phyloP scores from a whole-genome alignment of 2,797 vertebrate genomes.

The Sebastolobus alascanus region DNA sequence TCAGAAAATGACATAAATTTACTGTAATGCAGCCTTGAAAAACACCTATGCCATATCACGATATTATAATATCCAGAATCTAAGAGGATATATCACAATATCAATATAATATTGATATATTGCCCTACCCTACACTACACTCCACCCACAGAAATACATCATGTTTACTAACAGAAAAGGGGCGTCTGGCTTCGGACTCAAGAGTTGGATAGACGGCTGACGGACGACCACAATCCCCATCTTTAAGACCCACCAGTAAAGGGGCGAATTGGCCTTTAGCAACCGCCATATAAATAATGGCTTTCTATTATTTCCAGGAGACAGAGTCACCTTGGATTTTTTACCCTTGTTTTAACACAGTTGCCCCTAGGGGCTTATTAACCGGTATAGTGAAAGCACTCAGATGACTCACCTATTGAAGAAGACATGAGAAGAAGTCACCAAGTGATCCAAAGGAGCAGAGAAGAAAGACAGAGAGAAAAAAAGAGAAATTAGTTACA shows the following conservation, averaged over 20 bases:
- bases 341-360: slow-evolving; percentile 25
- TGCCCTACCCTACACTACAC: too few relatives aligned
- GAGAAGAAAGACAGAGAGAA: slow-evolving; percentile 27
- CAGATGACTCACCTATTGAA: slow-evolving; percentile 80
- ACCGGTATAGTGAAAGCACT: slow-evolving; percentile 13
- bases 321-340: slow-evolving; percentile 42
- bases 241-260: slow-evolving; percentile 29
- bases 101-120: too few relatives aligned
- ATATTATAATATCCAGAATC: too few relatives aligned
- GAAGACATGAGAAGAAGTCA: slow-evolving; percentile 37
- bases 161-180: too few relatives aligned
- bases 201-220: background rate
- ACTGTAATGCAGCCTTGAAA: too few relatives aligned
- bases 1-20: too few relatives aligned
- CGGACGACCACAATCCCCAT: slow-evolving; percentile 13
- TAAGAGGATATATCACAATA: too few relatives aligned
- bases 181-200: background rate
- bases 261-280: slow-evolving; percentile 28
- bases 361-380: background rate
- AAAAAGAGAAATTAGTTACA: slow-evolving; percentile 47
- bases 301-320: slow-evolving; percentile 20
- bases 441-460: slow-evolving; percentile 30
- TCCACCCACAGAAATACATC: too few relatives aligned
- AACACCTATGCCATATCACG: too few relatives aligned
- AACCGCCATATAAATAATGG: slow-evolving; percentile 33